Conservation (phyloP, 2,797 vertebrate genomes). For the Anabacerthia variegaticeps region DNA sequence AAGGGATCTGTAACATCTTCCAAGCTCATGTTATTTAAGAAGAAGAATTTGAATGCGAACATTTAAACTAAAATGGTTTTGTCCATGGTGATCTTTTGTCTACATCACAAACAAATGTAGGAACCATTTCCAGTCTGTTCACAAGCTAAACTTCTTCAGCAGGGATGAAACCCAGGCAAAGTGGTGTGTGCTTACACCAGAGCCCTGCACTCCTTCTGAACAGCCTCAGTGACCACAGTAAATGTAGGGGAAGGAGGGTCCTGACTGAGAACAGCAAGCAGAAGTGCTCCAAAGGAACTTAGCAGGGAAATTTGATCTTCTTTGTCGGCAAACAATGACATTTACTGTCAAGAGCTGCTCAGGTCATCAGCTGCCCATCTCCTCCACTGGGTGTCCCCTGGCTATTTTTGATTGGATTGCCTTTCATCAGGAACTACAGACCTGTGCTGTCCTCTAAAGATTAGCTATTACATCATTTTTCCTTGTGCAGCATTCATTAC, state of each 20-base stretch:
- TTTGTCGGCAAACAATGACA: background rate
- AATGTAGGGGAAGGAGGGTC: background rate
- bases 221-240: background rate
- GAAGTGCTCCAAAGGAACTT: background rate
- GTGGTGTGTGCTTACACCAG: background rate
- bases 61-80: background rate
- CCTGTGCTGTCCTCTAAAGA: conserved; percentile 30
- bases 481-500: background rate
- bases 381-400: background rate
- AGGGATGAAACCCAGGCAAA: background rate
- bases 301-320: background rate
- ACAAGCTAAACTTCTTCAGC: background rate
- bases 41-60: background rate
- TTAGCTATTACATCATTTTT: background rate
- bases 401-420: conserved; percentile 12
- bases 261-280: background rate
- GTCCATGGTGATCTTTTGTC: background rate
- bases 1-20: background rate
- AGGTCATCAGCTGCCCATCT: background rate
- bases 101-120: background rate
- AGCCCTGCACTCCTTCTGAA: background rate
- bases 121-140: background rate
- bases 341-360: background rate
- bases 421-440: conserved; percentile 6
- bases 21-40: rapidly evolving